Percentiles rank a stretch among this genome's conserved stretches.
Conservation (phyloP, 2,797 vertebrate species). For the Momotus momota region DNA sequence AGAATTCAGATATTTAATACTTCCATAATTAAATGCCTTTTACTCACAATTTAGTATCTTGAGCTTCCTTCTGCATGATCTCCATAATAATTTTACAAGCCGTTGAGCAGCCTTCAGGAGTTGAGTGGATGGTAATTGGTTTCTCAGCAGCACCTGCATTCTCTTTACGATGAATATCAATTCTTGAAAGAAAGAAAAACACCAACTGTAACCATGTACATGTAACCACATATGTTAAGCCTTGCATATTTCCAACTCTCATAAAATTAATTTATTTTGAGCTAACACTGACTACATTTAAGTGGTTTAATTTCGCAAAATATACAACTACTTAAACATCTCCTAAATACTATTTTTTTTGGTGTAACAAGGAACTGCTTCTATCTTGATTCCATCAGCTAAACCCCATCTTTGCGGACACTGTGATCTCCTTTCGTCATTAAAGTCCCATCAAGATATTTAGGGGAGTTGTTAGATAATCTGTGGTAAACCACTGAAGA, state of each 20-base stretch:
- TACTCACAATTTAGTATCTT: slow-evolving; percentile 98
- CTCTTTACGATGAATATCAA: slow-evolving; percentile 98
- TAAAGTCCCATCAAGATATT: not conserved
- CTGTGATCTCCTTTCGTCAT: not conserved
- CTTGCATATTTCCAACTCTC: not conserved
- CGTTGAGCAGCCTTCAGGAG: slow-evolving; percentile 93
- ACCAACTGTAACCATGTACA: not conserved
- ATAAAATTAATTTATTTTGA: not conserved
- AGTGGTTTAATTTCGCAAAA: not conserved
- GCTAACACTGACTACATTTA: not conserved
- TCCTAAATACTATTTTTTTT: not conserved
- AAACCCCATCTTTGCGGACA: not conserved
- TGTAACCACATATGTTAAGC: not conserved
- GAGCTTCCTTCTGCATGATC: slow-evolving; percentile 99
- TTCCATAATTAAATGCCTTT: slow-evolving; percentile 15
- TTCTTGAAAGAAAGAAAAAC: slow-evolving; percentile 79
- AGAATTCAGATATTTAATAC: not conserved
- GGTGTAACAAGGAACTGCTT: not conserved
- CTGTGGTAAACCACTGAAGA: not conserved
- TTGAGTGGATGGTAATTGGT: slow-evolving; percentile 98
- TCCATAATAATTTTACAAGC: slow-evolving; percentile 98
- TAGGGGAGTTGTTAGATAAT: not conserved
- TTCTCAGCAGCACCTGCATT: slow-evolving; percentile 98
- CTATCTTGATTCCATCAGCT: not conserved
- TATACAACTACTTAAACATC: not conserved